phyloP scores from a whole-genome alignment of 2,113 vertebrate species.

The Gallinago undulata region DNA sequence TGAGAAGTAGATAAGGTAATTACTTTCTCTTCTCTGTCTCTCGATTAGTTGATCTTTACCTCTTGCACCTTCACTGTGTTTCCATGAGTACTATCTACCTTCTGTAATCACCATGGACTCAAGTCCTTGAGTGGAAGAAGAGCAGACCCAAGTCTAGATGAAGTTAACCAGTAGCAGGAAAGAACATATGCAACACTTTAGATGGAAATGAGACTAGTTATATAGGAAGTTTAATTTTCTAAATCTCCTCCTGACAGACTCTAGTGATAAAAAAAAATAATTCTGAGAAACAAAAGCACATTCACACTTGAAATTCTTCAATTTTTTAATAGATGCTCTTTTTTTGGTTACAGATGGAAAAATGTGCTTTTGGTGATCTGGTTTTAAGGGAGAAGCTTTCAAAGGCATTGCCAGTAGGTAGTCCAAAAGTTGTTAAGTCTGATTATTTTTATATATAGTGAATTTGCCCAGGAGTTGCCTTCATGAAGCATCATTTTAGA shows the following conservation, averaged over 20 bases:
- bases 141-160: background rate
- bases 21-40: background rate
- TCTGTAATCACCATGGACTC: background rate
- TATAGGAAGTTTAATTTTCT: background rate
- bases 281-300: background rate
- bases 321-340: background rate
- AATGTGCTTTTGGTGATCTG: background rate
- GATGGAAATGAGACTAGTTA: background rate
- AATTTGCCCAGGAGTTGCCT: background rate
- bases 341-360: background rate
- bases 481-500: background rate
- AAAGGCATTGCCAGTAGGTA: background rate
- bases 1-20: background rate
- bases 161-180: background rate
- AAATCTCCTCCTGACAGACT: background rate
- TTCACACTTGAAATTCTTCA: background rate
- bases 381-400: background rate
- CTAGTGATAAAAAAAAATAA: background rate
- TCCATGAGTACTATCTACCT: background rate
- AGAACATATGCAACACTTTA: background rate
- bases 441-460: background rate
- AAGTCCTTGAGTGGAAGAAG: background rate
- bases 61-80: background rate
- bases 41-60: background rate
- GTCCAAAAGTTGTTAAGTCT: background rate